These are phyloP conservation scores for Aphis craccivora DNA, from an alignment of 1,140 invertebrate genomes.

Conservation along the genomic window DNA sequence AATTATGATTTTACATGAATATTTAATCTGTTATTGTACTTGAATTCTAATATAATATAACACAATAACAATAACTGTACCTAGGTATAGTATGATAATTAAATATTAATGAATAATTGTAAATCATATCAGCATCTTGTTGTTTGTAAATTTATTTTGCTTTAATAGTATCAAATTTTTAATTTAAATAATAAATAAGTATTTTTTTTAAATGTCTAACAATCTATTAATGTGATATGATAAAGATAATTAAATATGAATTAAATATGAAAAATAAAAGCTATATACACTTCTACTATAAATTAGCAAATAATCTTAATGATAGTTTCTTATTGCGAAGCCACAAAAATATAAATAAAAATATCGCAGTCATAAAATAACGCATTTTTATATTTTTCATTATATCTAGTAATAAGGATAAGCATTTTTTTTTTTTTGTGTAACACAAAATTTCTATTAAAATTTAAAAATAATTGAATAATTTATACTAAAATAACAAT, in stretches of 20 bases:
- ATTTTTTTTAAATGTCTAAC: background rate
- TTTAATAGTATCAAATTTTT: background rate
- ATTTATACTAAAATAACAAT: background rate
- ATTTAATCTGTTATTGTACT: background rate
- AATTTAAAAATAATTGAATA: background rate
- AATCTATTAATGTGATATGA: background rate
- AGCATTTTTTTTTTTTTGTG: background rate
- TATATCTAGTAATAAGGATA: background rate
- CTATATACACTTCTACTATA: background rate
- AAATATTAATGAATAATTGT: background rate
- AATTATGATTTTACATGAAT: background rate
- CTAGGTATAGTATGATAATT: background rate
- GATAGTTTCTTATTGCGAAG: background rate
- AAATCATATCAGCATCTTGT: background rate
- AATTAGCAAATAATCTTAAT: background rate
- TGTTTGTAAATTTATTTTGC: background rate
- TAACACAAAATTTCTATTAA: background rate
- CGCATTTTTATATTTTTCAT: background rate
- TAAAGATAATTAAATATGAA: background rate
- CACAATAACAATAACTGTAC: background rate
- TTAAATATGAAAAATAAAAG: background rate
- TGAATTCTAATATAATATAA: background rate
- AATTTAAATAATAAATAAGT: background rate
- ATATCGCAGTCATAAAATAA: background rate
- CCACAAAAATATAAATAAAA: background rate